Base-by-base conservation (phyloP, 2,797 vertebrate genomes). In the Poeciliopsis paucimaculata region DNA sequence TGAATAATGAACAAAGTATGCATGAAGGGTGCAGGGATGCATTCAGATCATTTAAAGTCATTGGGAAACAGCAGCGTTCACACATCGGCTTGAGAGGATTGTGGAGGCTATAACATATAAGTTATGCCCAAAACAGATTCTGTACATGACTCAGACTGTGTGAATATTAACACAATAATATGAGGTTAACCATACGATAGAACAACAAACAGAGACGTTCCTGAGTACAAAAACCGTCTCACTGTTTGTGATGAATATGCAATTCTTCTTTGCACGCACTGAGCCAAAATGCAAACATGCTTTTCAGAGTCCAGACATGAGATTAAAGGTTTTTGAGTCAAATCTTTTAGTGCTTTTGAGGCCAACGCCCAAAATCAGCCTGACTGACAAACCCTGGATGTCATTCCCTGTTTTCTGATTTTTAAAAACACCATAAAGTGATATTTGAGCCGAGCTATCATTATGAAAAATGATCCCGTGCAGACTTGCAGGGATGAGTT, bases 401-500 rank as follows among this genome's bases (percentile, higher is more conserved):
- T 79, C 83, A 47, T 84, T 90, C 84, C 85, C 66, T 23, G 43
- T 53, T 78, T 53, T 41, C 47, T 82, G 76, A 77, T 82, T 90
- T 76, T 39, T 76, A 73, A 31, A 73, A 78, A 73, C 79, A 3
- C 64, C 82, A 77, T 78, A 91, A 84, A 85, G 88, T 88, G 93
- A 90, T 91, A 90, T 92, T 89, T 87, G 86, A 93, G 87, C 76
- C 75, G 76, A 82, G 86, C 77, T 88, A 87, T 91, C 88, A 94
- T 94, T 91, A 90, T 90, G 80, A 89, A 90, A 89, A 90, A 83
- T 85, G 34, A 87, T 89, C 82, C 49, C 75, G 80, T 89, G 83
- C 84, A 34, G 83, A 88, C 88, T 88, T 88, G 92, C 88, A 83
- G 88, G 90, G 90, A 92, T 89, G 86, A 90, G 90, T 88, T 92